Evolutionary conservation across 2,797 vertebrate species (phyloP).

Genomic region (Diceros bicornis): DNA sequence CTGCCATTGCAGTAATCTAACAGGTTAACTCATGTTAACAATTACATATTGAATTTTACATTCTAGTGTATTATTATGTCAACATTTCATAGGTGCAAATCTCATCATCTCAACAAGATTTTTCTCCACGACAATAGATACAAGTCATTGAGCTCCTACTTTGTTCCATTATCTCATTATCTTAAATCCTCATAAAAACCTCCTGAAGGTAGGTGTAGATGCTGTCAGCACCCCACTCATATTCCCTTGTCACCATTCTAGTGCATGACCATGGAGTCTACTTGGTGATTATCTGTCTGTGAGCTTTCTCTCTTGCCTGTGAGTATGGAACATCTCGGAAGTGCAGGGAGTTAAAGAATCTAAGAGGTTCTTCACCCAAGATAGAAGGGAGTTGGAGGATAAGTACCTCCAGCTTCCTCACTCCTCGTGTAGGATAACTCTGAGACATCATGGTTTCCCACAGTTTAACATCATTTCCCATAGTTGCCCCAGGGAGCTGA

Average conservation of each 20-base stretch:
- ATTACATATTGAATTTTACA: slow-evolving; percentile 51
- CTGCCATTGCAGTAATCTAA: not conserved
- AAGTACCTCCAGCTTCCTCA: not conserved
- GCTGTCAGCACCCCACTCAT: not conserved
- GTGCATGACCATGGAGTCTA: not conserved
- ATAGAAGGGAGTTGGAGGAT: not conserved
- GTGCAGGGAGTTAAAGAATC: not conserved
- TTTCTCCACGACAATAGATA: not conserved
- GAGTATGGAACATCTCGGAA: not conserved
- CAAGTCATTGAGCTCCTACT: not conserved
- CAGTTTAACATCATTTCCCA: not conserved
- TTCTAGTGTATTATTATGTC: not conserved
- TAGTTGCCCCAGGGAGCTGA: not conserved
- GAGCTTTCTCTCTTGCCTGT: not conserved
- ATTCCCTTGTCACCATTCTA: not conserved
- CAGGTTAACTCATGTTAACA: slow-evolving; percentile 31
- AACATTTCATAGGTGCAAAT: not conserved
- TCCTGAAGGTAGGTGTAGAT: not conserved
- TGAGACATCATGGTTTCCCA: not conserved
- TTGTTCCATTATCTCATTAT: not conserved
- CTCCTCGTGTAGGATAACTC: not conserved
- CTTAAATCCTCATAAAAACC: not conserved
- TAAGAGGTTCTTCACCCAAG: not conserved
- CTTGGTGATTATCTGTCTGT: not conserved
- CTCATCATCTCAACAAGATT: not conserved